phyloP scores from a whole-genome alignment of 2,797 vertebrate genomes.

The Dallia pectoralis region DNA sequence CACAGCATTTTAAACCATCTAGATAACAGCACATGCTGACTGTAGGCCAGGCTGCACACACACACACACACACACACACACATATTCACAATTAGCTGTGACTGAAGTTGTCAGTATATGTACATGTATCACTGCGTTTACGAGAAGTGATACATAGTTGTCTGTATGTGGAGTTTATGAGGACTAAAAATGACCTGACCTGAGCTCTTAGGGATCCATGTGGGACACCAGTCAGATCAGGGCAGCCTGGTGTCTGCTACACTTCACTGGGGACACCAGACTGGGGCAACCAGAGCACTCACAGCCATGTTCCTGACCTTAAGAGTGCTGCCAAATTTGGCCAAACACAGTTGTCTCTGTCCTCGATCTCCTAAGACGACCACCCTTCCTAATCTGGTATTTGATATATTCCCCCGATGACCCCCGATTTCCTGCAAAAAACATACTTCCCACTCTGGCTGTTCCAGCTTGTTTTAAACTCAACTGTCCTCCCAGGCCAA shows the following conservation, averaged over 20 bases:
- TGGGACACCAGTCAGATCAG: conserved; percentile 27
- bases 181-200: conserved; percentile 46
- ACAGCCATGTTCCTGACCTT: conserved; percentile 9
- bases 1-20: background rate
- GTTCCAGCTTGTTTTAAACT: background rate
- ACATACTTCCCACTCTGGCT: background rate
- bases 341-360: conserved; percentile 11
- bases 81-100: background rate
- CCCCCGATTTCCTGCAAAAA: background rate
- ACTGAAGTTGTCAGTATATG: background rate
- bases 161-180: conserved; percentile 31
- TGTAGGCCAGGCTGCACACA: too few relatives aligned
- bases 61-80: background rate
- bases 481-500: background rate
- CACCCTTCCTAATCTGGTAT: background rate
- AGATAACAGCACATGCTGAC: background rate
- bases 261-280: conserved; percentile 36
- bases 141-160: conserved; percentile 33
- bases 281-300: conserved; percentile 34
- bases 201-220: conserved; percentile 41
- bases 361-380: conserved; percentile 16
- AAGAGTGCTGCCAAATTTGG: conserved; percentile 25
- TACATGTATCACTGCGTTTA: conserved; percentile 1
- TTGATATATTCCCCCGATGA: background rate
- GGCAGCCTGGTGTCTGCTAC: conserved; percentile 13